Evolutionary conservation across 2,888 invertebrate genomes (phyloP), one percentile per base, ranked within the genome.

Genomic region (Nipponacmea schrenckii): DNA sequence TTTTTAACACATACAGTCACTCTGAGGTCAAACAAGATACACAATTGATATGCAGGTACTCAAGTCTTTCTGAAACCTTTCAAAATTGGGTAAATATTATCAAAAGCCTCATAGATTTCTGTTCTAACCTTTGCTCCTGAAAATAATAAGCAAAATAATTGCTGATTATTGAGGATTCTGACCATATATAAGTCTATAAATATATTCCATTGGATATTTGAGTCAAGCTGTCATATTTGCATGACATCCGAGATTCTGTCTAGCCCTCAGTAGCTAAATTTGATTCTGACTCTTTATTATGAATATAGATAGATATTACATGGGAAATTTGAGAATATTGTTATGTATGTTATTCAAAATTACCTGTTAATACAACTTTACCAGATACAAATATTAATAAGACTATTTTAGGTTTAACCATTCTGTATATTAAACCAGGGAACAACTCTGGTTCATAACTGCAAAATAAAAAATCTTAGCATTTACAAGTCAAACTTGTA

Each of bases 391-490:
- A 99, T 89, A 99, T 98, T 15, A 99, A 91, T 76, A 99, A 90
- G 5, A 98, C 98, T 79, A 99, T 94, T 80, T 96, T 93, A 0
- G 98, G 98, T 84, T 96, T 94, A 62, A 98, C 95, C 96, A 99
- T 96, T 83, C 98, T 92, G 89, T 99, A 99, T 72, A 99, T 96
- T 45, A 99, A 91, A n/a, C 98, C 99, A 10, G 99, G 98, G 90
- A 99, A 99, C 70, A 99, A 90, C 90, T 99, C 99, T 0, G 99
- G 98, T 89, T 99, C 99, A 87, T 99, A 99, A 69, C 95, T 95
- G 85, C 64, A 87, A 87, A 50, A 64, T 46, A 71, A 64, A 69
- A 50, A 50, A 66, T 10, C 39, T 31, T 31, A 31, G 31, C 31
- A 31, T 31, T n/a, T n/a, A n/a, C n/a, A n/a, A n/a, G n/a, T n/a